Conservation (phyloP, 2,888 invertebrate genomes). For the Thymelicus acteon region DNA sequence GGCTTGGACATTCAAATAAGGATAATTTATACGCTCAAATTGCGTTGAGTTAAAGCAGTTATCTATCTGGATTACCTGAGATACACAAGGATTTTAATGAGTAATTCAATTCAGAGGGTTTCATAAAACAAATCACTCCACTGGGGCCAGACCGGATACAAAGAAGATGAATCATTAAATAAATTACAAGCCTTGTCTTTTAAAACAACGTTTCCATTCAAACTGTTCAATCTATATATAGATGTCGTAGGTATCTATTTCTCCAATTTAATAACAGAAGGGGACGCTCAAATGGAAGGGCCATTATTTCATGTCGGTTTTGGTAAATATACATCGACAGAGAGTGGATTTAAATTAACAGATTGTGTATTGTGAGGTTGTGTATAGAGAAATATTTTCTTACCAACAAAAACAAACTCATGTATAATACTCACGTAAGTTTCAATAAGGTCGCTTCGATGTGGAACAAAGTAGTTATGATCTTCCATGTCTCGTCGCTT, state of each 20-base stretch:
- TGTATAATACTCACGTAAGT: conserved; percentile 92
- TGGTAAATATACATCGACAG: not conserved
- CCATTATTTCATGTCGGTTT: conserved; percentile 2
- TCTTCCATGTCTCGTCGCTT: conserved; percentile 97
- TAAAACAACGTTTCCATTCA: conserved; percentile 44
- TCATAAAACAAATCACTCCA: conserved; percentile 50
- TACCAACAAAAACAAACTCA: not conserved
- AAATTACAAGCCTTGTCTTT: conserved; percentile 55
- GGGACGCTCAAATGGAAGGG: not conserved
- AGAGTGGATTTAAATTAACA: not conserved
- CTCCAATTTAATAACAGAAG: conserved; percentile 16
- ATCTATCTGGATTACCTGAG: conserved; percentile 19
- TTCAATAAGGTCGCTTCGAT: conserved; percentile 96
- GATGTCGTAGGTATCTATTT: conserved; percentile 12
- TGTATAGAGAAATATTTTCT: not conserved
- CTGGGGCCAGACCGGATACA: conserved; percentile 47
- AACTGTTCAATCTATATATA: conserved; percentile 15
- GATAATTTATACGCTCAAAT: conserved; percentile 14
- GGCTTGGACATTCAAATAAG: conserved; percentile 4
- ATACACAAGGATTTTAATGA: conserved; percentile 20
- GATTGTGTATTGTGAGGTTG: not conserved
- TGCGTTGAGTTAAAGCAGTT: conserved; percentile 11
- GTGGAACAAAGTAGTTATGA: conserved; percentile 98
- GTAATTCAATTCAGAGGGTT: conserved; percentile 45
- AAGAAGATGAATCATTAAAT: conserved; percentile 55